These are phyloP conservation scores for Drosophila quinaria DNA, from an alignment of 2,888 invertebrate genomes.

Conservation along the genomic window DNA sequence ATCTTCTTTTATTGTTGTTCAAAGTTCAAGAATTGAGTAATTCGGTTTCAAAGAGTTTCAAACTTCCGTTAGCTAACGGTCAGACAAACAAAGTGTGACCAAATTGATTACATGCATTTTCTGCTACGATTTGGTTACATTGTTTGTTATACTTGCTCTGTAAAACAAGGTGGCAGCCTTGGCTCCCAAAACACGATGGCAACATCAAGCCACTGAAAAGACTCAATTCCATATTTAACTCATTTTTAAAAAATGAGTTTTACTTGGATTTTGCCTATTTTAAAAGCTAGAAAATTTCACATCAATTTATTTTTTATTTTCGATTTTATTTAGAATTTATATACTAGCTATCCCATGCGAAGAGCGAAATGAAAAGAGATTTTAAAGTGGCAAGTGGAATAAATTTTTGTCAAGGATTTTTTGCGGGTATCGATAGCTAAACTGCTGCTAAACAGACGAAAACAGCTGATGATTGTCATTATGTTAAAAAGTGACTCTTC, in stretches of 20 bases:
- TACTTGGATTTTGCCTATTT: no score
- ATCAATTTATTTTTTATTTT: no score
- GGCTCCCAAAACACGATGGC: no score
- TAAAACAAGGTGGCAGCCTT: no score
- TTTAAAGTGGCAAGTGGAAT: no score
- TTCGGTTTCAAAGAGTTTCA: background rate
- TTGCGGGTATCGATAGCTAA: background rate
- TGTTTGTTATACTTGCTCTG: background rate
- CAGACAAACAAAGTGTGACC: background rate
- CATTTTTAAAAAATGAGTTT: no score
- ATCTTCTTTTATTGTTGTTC: conserved; percentile 5
- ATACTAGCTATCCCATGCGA: no score
- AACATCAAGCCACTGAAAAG: no score
- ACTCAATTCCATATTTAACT: no score
- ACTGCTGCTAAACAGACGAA: background rate
- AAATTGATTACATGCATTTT: background rate
- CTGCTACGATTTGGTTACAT: background rate
- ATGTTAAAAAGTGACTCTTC: conserved; percentile 21
- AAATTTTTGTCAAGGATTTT: background rate
- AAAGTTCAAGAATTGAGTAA: background rate
- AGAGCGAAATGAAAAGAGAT: no score
- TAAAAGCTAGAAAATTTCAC: no score
- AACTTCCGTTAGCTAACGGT: background rate
- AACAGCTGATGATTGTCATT: conserved; percentile 31
- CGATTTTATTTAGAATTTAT: no score